These are phyloP conservation scores for Channa maculata DNA, from an alignment of 2,113 vertebrate species.

Conservation along the genomic window DNA sequence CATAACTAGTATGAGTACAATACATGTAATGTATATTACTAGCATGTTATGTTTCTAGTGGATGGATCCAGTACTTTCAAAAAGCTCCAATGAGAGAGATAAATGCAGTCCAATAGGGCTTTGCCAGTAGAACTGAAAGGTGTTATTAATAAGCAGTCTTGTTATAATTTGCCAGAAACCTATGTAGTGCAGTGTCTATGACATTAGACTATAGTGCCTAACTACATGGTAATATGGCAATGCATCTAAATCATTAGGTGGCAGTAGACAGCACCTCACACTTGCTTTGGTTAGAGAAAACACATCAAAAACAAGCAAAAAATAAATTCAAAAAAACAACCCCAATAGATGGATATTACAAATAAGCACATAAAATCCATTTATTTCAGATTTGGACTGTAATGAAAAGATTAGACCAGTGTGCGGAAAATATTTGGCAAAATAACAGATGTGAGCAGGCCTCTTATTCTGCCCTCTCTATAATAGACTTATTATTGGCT, in stretches of 20 bases:
- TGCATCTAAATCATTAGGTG: background rate
- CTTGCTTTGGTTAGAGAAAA: background rate
- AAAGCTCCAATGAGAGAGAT: constrained; percentile 20
- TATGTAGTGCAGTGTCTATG: too few relatives aligned
- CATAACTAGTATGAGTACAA: constrained; percentile 9
- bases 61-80: constrained; percentile 12
- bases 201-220: too few relatives aligned
- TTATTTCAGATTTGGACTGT: constrained; percentile 25
- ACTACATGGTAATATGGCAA: background rate
- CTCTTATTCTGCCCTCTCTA: constrained; percentile 24
- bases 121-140: background rate
- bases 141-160: too few relatives aligned
- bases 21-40: constrained; percentile 19
- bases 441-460: constrained; percentile 39
- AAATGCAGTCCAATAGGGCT: background rate
- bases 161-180: too few relatives aligned
- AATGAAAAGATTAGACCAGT: constrained; percentile 31
- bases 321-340: background rate
- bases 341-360: background rate
- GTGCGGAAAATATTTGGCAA: constrained; percentile 29
- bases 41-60: constrained; percentile 29
- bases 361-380: constrained; percentile 30
- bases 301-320: background rate
- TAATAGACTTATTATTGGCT: constrained; percentile 52
- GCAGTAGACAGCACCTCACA: background rate